Conservation (phyloP, 2,113 vertebrate genomes). For the Etheostoma spectabile region DNA sequence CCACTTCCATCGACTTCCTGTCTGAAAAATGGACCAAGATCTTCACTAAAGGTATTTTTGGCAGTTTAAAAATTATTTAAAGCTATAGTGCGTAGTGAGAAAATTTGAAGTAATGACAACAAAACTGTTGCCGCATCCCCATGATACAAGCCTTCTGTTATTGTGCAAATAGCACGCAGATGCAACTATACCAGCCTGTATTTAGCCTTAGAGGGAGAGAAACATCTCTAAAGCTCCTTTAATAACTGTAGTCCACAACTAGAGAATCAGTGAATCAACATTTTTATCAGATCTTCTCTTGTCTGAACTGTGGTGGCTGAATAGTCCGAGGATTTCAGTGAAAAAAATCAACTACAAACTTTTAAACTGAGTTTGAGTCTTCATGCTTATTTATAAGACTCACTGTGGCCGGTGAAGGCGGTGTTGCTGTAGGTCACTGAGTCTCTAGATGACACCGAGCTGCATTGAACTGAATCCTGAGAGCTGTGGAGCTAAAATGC, state of each 20-base stretch:
- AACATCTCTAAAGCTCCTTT: too few relatives aligned
- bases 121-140: too few relatives aligned
- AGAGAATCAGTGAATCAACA: too few relatives aligned
- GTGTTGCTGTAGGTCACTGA: slow-evolving; percentile 75
- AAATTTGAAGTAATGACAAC: too few relatives aligned
- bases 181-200: too few relatives aligned
- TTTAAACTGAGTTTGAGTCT: neutral
- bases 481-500: slow-evolving; percentile 67
- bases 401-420: slow-evolving; percentile 71
- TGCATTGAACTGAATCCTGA: slow-evolving; percentile 57
- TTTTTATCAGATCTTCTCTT: neutral
- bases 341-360: neutral
- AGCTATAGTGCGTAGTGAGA: too few relatives aligned
- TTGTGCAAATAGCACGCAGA: too few relatives aligned
- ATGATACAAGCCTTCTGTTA: too few relatives aligned
- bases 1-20: slow-evolving; percentile 67
- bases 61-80: neutral
- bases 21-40: slow-evolving; percentile 52
- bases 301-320: neutral
- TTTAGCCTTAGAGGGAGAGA: too few relatives aligned
- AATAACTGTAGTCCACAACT: too few relatives aligned
- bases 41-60: neutral
- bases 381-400: slow-evolving; percentile 46
- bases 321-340: neutral
- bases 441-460: slow-evolving; percentile 63